phyloP scores from a whole-genome alignment of 1,140 invertebrate genomes.

The Xylocopa sonorina region DNA sequence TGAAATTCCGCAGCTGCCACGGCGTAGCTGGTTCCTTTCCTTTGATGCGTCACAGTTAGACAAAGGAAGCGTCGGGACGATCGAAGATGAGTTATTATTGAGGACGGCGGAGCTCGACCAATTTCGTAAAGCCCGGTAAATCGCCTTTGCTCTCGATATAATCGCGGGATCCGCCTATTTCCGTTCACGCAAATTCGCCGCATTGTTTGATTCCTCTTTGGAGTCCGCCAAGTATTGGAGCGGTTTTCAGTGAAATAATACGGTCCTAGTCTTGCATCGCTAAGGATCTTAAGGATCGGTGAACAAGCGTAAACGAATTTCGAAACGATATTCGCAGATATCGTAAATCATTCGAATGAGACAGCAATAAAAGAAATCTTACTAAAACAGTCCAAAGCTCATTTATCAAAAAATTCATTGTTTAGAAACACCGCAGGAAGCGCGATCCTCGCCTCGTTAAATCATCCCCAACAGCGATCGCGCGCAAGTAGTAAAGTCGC shows the following conservation, averaged over 20 bases:
- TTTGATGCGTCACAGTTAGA: too few relatives aligned
- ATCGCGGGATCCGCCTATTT: constrained; percentile 10
- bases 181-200: not conserved
- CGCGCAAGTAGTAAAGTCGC: not conserved
- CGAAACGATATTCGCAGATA: too few relatives aligned
- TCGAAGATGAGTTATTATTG: not conserved
- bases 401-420: too few relatives aligned
- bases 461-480: too few relatives aligned
- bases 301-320: not conserved
- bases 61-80: not conserved
- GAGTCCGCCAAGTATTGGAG: not conserved
- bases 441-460: not conserved
- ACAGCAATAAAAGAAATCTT: too few relatives aligned
- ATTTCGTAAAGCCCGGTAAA: not conserved
- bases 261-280: too few relatives aligned
- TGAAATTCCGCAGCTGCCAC: too few relatives aligned
- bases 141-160: constrained; percentile 19
- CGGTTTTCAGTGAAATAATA: not conserved
- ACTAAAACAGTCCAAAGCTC: too few relatives aligned
- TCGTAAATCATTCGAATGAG: too few relatives aligned
- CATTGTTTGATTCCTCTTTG: not conserved
- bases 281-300: not conserved
- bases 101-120: not conserved
- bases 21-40: not conserved
- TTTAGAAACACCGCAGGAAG: too few relatives aligned